Conservation (phyloP, 1,140 invertebrate species). For the Achatina immaculata region DNA sequence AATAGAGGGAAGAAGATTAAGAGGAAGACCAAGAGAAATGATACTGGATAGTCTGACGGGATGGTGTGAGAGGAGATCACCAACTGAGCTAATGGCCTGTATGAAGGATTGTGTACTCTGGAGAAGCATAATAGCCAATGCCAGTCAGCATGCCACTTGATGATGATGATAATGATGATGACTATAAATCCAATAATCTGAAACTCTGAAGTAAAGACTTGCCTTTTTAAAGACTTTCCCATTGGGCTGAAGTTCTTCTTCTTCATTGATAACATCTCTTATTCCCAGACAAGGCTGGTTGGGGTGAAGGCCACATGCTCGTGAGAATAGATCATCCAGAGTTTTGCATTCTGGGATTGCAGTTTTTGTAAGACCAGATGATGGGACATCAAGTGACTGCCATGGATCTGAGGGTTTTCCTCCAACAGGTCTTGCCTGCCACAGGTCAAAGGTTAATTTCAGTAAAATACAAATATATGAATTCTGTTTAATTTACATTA, state of each 20-base stretch:
- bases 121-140: too few species aligned
- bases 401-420: constrained; percentile 56
- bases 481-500: too few species aligned
- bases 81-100: too few species aligned
- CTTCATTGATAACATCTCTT: constrained; percentile 89
- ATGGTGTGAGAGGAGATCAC: too few species aligned
- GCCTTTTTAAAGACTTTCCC: constrained; percentile 96
- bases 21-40: too few species aligned
- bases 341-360: constrained; percentile 83
- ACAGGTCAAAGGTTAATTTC: background rate
- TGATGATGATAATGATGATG: too few species aligned
- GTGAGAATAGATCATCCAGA: constrained; percentile 87
- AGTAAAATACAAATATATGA: background rate
- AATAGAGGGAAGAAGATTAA: too few species aligned
- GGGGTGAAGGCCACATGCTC: constrained; percentile 77
- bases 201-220: too few species aligned
- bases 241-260: constrained; percentile 93
- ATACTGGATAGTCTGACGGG: too few species aligned
- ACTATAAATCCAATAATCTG: too few species aligned
- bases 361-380: constrained; percentile 52
- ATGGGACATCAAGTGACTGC: constrained; percentile 57
- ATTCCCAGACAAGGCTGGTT: constrained; percentile 88
- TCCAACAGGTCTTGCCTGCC: constrained; percentile 51
- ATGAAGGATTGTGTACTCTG: too few species aligned
- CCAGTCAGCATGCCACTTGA: too few species aligned